Base-by-base conservation (phyloP, 2,888 invertebrate species). In the Parasteatoda lunata region DNA sequence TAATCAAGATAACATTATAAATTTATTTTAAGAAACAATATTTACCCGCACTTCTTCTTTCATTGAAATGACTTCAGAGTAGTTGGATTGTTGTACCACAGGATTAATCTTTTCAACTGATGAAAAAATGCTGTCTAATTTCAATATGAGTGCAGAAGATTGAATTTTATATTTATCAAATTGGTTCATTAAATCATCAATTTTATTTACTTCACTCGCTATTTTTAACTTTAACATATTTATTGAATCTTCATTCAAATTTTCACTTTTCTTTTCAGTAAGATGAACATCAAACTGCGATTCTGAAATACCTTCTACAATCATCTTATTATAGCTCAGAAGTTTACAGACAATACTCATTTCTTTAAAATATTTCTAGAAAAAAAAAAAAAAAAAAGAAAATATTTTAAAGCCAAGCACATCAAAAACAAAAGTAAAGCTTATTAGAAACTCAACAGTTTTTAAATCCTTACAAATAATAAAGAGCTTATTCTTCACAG, bases 21-120 rank as follows among this genome's bases (percentile, higher is more conserved):
- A 30, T 30, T 30, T 30, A 30, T 30, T 13, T 7, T 59, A 59
- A 59, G 11, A 48, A 70, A 70, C 9, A 70, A 64, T n/a, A 64
- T 54, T 30, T 51, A 80, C 80, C 73, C 73, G 65, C n/a, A 11
- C 52, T 52, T 80, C 45, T 66, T 66, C 69, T 69, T 45, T 13
- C 45, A 47, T 30, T 69, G 30, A 47, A n/a, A 54, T 49, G n/a
- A 72, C 66, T 47, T 15, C 64, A 9, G 15, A 49, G 11, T 66
- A 15, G 45, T 49, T 48, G 48, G 9, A 59, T 48, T 76, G 13
- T 47, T 54, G 5, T 4, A 76, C 59, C 64, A 48, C 48, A 11
- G 6, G 11, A 11, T 13, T 76, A 8, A 82, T 69, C 3, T 64
- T 59, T 13, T 49, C 15, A 47, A 82, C 45, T 30, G n/a, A 49